phyloP scores from a whole-genome alignment of 2,797 vertebrate genomes.

The Rhinophrynus dorsalis region DNA sequence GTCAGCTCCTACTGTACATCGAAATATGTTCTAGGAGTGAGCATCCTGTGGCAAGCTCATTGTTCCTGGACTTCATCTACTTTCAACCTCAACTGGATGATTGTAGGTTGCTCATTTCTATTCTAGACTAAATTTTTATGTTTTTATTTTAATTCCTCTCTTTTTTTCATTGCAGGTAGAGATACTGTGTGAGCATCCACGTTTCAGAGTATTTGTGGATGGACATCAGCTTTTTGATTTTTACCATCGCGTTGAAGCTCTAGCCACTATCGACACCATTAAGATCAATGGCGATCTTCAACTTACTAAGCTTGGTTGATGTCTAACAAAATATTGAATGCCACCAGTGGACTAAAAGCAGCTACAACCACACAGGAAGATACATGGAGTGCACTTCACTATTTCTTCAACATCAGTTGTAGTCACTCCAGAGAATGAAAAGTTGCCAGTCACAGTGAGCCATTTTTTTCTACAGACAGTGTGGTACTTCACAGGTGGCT shows the following conservation, averaged over 20 bases:
- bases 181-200: slow-evolving; percentile 96
- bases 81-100: too few species aligned
- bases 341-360: slow-evolving; percentile 55
- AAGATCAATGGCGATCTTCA: slow-evolving; percentile 95
- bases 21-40: too few species aligned
- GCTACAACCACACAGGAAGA: slow-evolving; percentile 61
- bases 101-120: too few species aligned
- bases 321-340: slow-evolving; percentile 58
- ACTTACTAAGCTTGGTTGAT: slow-evolving; percentile 95
- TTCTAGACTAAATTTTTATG: too few species aligned
- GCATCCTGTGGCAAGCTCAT: too few species aligned
- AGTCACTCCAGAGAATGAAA: slow-evolving; percentile 59
- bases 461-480: slow-evolving; percentile 60
- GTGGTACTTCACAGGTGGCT: slow-evolving; percentile 64
- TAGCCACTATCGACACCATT: slow-evolving; percentile 91
- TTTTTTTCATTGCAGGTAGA: slow-evolving; percentile 78
- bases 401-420: slow-evolving; percentile 60
- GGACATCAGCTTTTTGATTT: slow-evolving; percentile 99
- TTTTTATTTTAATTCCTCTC: too few species aligned
- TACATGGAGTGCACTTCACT: slow-evolving; percentile 57
- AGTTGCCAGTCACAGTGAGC: slow-evolving; percentile 59
- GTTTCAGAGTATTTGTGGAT: slow-evolving; percentile 97
- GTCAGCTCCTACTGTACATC: too few species aligned
- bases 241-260: slow-evolving; percentile 95
- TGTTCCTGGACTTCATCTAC: too few species aligned